Evolutionary conservation across 2,113 vertebrate genomes (phyloP).

Genomic region (Scomber scombrus): DNA sequence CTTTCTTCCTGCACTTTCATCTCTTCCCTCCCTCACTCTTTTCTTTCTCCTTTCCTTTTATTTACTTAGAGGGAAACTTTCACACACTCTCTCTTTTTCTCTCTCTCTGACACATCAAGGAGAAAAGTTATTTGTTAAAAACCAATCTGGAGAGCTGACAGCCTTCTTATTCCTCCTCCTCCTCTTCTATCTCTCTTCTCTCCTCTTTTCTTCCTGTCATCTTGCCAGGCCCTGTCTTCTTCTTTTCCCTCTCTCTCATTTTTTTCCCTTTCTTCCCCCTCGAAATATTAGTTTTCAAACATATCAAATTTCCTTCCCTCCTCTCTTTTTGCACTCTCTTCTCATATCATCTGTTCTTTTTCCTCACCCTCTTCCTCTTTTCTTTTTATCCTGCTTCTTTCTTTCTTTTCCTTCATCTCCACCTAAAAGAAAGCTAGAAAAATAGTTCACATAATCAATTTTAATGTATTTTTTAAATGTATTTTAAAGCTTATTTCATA

Average conservation of each 20-base stretch:
- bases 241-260: not conserved
- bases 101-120: constrained; percentile 3
- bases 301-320: not conserved
- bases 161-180: no score
- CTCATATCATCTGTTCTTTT: no score
- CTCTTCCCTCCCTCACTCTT: not conserved
- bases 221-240: no score
- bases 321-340: not conserved
- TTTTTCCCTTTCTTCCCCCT: no score
- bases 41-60: not conserved
- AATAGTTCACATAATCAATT: no score
- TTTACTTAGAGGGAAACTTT: not conserved
- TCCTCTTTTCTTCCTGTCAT: not conserved
- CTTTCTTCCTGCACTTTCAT: not conserved
- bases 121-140: not conserved
- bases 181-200: not conserved
- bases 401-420: not conserved
- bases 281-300: no score
- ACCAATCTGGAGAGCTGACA: not conserved
- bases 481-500: no score
- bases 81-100: no score
- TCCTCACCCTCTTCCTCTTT: not conserved
- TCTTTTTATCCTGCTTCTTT: not conserved
- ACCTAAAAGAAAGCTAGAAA: no score
- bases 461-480: no score